Conservation (phyloP, 2,888 invertebrate genomes). For the Epicampocera succincta region DNA sequence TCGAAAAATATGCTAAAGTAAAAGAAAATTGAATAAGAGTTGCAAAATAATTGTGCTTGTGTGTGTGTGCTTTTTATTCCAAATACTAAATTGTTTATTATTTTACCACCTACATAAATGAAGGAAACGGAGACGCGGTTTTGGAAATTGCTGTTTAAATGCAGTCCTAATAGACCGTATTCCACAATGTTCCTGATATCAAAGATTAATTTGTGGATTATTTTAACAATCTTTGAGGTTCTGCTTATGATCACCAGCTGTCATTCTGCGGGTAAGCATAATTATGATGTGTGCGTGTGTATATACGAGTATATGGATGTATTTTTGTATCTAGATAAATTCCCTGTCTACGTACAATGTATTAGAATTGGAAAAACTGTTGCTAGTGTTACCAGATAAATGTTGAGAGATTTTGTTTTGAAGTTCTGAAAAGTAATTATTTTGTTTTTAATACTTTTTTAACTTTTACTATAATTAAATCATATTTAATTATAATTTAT, state of each 20-base stretch:
- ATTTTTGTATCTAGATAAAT: too few relatives aligned
- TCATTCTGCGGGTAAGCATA: conserved; percentile 60
- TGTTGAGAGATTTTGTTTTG: too few relatives aligned
- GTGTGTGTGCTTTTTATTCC: conserved; percentile 14
- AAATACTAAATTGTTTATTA: not conserved
- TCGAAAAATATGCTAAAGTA: conserved; percentile 3
- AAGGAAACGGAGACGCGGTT: conserved; percentile 57
- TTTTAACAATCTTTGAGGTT: conserved; percentile 61
- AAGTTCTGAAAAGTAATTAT: too few relatives aligned
- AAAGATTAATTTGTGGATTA: conserved; percentile 69
- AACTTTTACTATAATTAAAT: too few relatives aligned
- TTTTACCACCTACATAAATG: conserved; percentile 33
- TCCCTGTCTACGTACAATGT: too few relatives aligned
- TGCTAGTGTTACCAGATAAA: too few relatives aligned
- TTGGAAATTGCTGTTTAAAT: not conserved
- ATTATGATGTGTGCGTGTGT: not conserved
- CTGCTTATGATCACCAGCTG: conserved; percentile 53
- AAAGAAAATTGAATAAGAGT: conserved; percentile 16
- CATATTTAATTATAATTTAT: too few relatives aligned
- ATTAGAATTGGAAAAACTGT: too few relatives aligned
- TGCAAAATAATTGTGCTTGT: conserved; percentile 28
- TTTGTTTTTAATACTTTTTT: too few relatives aligned
- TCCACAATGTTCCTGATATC: conserved; percentile 42
- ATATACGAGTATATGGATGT: too few relatives aligned
- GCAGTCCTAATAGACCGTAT: conserved; percentile 16